Base-by-base conservation (phyloP, 2,888 invertebrate genomes). In the Agriopis leucophaearia region DNA sequence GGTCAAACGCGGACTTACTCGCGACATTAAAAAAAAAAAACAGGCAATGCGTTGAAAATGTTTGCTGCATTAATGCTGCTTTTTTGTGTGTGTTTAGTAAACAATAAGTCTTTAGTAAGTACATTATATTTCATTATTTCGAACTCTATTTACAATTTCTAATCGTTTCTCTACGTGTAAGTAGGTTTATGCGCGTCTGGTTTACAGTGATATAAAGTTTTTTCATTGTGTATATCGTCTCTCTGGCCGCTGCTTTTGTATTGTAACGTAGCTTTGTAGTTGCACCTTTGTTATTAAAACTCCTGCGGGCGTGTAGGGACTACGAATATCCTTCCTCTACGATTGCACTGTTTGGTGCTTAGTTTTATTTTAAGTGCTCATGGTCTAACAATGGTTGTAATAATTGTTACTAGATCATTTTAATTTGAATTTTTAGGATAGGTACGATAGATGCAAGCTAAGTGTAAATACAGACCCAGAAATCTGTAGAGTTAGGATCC, bases 211-310 rank as follows among this genome's bases (percentile, higher is more conserved):
- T 35, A n/a, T 35, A 51, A n/a, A n/a, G 51, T 51, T 51, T 50
- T 36, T 51, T 18, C n/a, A 51, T 50, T 50, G 50, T 50, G 8
- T 35, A n/a, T 50, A 50, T 42, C 18, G 18, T 44, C 27, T 47
- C 18, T 51, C 51, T 60, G 52, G 8, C 4, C 38, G 8, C 5
- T 44, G 18, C 10, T 42, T n/a, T 63, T 47, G n/a, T 54, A 42
- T 13, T 52, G 38, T 57, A 16, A 35, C 48, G 44, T 38, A 55
- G 79, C 84, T 88, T 88, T 89, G 88, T 86, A 77, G 66, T 59
- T 71, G 77, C 81, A 84, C 83, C 85, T n/a, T n/a, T 83, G 85
- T 83, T 88, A 89, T 89, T 89, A 89, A 89, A 89, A 89, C 84
- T 87, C 79, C 77, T 76, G 79, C 72, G 75, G 73, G 75, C 75